A percentile compares a stretch with the other conserved stretches of the same genome.
phyloP scores from a whole-genome alignment of 2,113 vertebrate genomes.

The Accipiter virgatus region DNA sequence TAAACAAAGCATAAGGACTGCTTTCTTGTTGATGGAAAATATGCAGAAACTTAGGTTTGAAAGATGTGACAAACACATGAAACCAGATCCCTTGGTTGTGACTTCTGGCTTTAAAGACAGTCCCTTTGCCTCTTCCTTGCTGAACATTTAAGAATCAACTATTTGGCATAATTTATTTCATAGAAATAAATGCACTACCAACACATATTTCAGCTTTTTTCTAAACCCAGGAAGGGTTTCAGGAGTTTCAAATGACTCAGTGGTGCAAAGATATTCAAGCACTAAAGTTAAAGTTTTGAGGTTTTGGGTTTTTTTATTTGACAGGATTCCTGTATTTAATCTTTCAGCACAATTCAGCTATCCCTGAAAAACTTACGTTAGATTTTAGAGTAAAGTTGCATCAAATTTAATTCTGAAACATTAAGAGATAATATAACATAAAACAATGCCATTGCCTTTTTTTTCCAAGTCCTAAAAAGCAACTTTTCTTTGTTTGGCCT shows the following conservation, averaged over 20 bases:
- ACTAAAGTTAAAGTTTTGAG: not conserved
- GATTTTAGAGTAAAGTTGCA: not conserved
- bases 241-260: not conserved
- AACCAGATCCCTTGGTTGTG: too few species aligned
- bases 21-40: not conserved
- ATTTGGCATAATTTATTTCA: not conserved
- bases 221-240: not conserved
- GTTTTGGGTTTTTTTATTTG: not conserved
- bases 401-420: not conserved
- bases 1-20: not conserved
- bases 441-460: not conserved
- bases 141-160: not conserved
- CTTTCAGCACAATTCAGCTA: not conserved
- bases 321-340: not conserved
- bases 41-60: not conserved
- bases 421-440: not conserved
- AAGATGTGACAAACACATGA: not conserved
- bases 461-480: not conserved
- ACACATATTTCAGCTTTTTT: not conserved
- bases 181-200: not conserved
- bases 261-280: not conserved
- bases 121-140: not conserved
- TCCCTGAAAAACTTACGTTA: not conserved
- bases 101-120: not conserved
- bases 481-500: not conserved